Conservation (phyloP, 1,140 invertebrate species). For the Littorina saxatilis region DNA sequence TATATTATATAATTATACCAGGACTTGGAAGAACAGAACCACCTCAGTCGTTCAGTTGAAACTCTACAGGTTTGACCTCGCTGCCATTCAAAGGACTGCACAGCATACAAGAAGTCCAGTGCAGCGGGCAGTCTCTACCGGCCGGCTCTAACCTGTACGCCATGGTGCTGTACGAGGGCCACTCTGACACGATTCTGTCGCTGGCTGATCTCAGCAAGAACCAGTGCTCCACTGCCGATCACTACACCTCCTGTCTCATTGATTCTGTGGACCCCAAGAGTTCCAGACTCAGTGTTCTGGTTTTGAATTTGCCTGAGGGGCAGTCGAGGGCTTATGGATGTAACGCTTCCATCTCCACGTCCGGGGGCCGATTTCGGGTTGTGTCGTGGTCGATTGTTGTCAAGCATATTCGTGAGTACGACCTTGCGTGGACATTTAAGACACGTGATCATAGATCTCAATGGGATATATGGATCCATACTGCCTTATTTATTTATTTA, state of each 20-base stretch:
- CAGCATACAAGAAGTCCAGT: slow-evolving; percentile 4
- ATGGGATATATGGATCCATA: neutral
- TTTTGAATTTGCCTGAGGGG: neutral
- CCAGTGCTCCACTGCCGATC: neutral
- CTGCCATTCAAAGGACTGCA: neutral
- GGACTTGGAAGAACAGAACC: too few species aligned
- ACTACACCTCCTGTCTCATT: neutral
- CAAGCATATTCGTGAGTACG: neutral
- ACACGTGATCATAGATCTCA: neutral
- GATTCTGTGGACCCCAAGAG: neutral
- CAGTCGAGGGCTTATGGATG: slow-evolving; percentile 6
- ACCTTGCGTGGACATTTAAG: neutral
- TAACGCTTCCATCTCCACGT: neutral
- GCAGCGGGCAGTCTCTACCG: neutral
- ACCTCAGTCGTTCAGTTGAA: too few species aligned
- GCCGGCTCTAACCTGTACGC: neutral
- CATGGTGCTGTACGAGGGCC: neutral
- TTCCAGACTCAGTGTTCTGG: neutral
- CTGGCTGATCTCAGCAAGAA: slow-evolving; percentile 1
- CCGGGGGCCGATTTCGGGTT: neutral
- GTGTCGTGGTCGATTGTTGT: slow-evolving; percentile 15
- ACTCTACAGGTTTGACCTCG: neutral
- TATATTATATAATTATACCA: too few species aligned
- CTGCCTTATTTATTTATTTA: neutral
- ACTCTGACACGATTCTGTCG: neutral